phyloP scores from a whole-genome alignment of 1,140 invertebrate species.

The Bombus haemorrhoidalis region DNA sequence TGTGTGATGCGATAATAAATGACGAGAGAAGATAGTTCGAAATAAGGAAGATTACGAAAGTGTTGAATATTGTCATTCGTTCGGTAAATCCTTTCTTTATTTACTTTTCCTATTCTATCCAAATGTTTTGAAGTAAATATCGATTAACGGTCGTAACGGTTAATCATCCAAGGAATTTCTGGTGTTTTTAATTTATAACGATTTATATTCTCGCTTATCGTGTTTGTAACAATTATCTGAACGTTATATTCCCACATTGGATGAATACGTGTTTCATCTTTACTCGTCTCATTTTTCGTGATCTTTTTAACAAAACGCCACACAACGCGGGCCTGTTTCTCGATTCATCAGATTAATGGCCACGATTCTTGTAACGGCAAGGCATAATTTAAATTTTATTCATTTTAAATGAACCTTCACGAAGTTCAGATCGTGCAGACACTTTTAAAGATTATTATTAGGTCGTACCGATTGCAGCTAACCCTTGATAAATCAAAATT shows the following conservation, averaged over 20 bases:
- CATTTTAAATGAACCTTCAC: background rate
- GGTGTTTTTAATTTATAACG: background rate
- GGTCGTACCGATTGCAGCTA: background rate
- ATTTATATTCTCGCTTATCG: background rate
- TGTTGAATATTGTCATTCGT: background rate
- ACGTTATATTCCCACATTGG: background rate
- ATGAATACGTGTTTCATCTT: constrained; percentile 6
- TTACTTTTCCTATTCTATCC: background rate
- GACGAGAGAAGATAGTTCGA: background rate
- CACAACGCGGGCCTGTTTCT: constrained; percentile 21
- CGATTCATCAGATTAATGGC: background rate
- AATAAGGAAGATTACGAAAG: background rate
- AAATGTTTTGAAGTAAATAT: background rate
- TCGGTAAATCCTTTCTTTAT: background rate
- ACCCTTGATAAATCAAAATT: background rate
- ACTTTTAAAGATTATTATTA: background rate
- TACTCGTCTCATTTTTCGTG: background rate
- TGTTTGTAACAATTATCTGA: constrained; percentile 14
- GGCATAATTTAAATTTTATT: background rate
- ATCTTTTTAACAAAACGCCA: constrained; percentile 12
- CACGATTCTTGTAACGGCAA: background rate
- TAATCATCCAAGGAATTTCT: background rate
- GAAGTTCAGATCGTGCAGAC: background rate
- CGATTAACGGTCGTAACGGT: background rate
- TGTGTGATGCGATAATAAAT: background rate